Evolutionary conservation across 1,140 invertebrate species (phyloP).

Genomic region (Drosophila athabasca): DNA sequence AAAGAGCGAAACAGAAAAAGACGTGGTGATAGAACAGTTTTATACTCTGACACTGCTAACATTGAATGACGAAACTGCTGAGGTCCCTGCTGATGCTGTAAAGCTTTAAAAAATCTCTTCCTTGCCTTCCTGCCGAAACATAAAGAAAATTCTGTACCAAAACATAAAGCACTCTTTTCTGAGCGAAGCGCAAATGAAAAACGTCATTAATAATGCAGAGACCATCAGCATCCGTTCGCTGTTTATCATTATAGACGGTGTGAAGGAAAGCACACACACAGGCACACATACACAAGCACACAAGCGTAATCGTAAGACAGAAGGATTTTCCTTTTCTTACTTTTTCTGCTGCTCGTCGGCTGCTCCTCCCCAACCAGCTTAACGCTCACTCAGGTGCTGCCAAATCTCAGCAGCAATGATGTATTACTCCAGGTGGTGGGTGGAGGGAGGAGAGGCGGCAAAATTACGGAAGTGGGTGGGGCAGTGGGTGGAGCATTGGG

Average conservation of each 20-base stretch:
- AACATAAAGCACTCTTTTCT: constrained; percentile 48
- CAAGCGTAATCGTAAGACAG: constrained; percentile 51
- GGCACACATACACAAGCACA: constrained; percentile 21
- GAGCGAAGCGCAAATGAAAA: constrained; percentile 74
- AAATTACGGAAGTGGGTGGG: constrained; percentile 43
- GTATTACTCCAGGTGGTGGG: constrained; percentile 52
- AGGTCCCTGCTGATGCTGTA: neutral
- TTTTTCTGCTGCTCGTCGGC: constrained; percentile 4
- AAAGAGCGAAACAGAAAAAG: too few relatives aligned
- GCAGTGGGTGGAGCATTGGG: neutral
- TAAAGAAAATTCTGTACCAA: constrained; percentile 19
- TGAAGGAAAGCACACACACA: constrained; percentile 33
- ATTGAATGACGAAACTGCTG: too few relatives aligned
- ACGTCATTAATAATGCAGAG: constrained; percentile 78
- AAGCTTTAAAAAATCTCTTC: constrained; percentile 40
- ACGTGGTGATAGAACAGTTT: too few relatives aligned
- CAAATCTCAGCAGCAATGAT: constrained; percentile 70
- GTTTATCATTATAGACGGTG: constrained; percentile 72
- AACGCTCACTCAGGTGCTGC: constrained; percentile 44
- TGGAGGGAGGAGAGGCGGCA: neutral
- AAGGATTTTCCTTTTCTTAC: constrained; percentile 53
- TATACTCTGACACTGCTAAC: too few relatives aligned
- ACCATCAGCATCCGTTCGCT: constrained; percentile 75
- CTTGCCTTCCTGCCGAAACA: constrained; percentile 19
- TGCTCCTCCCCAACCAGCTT: constrained; percentile 14